A percentile compares a stretch with the other conserved stretches of the same genome.
Evolutionary conservation across 2,113 vertebrate species (phyloP).

Genomic region (Podocnemis expansa): DNA sequence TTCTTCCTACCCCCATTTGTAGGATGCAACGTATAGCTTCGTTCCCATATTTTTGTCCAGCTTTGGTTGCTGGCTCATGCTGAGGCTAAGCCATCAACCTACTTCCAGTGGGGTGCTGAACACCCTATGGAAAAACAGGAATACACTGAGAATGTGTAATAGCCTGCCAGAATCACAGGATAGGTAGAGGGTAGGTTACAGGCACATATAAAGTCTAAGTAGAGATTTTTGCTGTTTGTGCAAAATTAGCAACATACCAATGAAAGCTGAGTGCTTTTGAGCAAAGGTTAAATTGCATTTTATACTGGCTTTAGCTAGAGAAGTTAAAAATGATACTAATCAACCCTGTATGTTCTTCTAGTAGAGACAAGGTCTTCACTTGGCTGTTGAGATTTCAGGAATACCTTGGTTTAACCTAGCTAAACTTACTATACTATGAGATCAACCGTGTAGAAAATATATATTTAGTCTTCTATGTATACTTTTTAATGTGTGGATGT

Average conservation of each 20-base stretch:
- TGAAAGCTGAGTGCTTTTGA: background rate
- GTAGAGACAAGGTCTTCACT: background rate
- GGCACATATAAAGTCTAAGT: too few relatives aligned
- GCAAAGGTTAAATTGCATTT: background rate
- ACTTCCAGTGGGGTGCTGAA: background rate
- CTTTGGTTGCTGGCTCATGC: background rate
- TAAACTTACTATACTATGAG: background rate
- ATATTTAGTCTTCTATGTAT: background rate
- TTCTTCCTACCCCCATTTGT: background rate
- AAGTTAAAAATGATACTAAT: background rate
- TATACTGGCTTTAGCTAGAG: background rate
- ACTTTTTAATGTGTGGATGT: background rate
- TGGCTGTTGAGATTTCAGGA: background rate
- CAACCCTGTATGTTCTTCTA: background rate
- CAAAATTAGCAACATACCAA: background rate
- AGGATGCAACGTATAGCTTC: background rate
- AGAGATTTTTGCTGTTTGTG: too few relatives aligned
- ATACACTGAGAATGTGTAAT: background rate
- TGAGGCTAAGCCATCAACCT: background rate
- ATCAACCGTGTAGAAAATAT: background rate
- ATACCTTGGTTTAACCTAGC: background rate
- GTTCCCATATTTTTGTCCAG: background rate
- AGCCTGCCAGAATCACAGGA: background rate
- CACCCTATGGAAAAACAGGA: background rate
- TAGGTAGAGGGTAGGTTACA: accelerated